Conservation (phyloP, 2,113 vertebrate species). For the Gymnarchus niloticus region DNA sequence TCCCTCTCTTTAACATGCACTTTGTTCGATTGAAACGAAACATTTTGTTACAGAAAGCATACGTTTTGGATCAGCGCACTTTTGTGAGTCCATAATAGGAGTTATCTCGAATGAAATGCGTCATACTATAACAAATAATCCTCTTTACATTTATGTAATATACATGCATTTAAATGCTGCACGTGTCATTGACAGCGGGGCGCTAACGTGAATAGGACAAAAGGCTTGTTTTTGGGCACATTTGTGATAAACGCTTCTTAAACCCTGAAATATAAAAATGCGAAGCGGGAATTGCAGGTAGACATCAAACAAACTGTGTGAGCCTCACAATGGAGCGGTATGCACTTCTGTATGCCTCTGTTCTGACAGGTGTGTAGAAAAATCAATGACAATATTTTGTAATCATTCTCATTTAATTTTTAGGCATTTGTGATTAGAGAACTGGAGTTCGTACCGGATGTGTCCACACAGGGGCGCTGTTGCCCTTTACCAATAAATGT, state of each 20-base stretch:
- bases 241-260: background rate
- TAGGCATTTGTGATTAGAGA: background rate
- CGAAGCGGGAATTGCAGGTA: background rate
- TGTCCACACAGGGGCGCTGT: slow-evolving; percentile 26
- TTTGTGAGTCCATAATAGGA: background rate
- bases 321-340: background rate
- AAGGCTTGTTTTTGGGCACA: background rate
- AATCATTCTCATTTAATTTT: background rate
- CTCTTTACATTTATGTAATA: background rate
- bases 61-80: background rate
- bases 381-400: background rate
- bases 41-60: background rate
- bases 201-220: background rate
- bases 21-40: background rate
- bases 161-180: background rate
- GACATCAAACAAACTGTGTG: background rate
- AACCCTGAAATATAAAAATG: background rate
- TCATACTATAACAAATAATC: background rate
- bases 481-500: slow-evolving; percentile 6
- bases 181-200: background rate
- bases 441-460: background rate
- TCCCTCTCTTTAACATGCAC: background rate
- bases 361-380: background rate
- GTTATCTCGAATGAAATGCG: background rate
- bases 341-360: background rate